A percentile compares a stretch with the other conserved stretches of the same genome.
phyloP scores from a whole-genome alignment of 2,888 invertebrate species.

The Heliconius cydno region DNA sequence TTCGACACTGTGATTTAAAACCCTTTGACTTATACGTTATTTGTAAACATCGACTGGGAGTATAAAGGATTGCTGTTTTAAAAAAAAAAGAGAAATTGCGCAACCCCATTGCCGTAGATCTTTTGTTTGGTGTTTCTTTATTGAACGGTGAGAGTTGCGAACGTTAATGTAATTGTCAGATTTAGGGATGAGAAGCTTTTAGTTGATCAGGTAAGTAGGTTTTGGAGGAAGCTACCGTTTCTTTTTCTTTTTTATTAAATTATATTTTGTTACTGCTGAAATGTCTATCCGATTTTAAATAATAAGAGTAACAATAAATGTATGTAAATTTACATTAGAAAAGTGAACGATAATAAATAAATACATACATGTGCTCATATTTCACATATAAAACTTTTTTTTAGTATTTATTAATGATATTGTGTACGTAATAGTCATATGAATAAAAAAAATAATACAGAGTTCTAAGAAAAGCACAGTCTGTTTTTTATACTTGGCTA shows the following conservation, averaged over 20 bases:
- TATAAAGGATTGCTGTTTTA: slow-evolving; percentile 76
- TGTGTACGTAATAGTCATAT: not conserved
- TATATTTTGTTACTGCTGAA: not conserved
- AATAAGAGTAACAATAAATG: not conserved
- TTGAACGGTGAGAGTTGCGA: slow-evolving; percentile 66
- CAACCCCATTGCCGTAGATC: slow-evolving; percentile 76
- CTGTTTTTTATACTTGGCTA: slow-evolving; percentile 39
- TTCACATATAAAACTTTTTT: no score
- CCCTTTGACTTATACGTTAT: slow-evolving; percentile 81
- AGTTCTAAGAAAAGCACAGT: not conserved
- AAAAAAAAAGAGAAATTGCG: slow-evolving; percentile 74
- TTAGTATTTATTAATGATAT: not conserved
- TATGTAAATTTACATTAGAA: not conserved
- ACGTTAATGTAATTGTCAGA: slow-evolving; percentile 48
- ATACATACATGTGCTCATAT: not conserved
- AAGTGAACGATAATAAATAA: not conserved
- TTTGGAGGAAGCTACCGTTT: slow-evolving; percentile 1
- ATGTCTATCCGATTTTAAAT: not conserved
- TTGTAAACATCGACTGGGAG: slow-evolving; percentile 75
- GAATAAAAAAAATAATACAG: not conserved
- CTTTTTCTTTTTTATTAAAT: not conserved
- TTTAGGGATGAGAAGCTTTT: slow-evolving; percentile 44
- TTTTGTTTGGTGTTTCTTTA: slow-evolving; percentile 66
- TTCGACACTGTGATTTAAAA: slow-evolving; percentile 82
- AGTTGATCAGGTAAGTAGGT: slow-evolving; percentile 21